Conservation (phyloP, 2,797 vertebrate genomes). For the Sebastes taczanowskii region DNA sequence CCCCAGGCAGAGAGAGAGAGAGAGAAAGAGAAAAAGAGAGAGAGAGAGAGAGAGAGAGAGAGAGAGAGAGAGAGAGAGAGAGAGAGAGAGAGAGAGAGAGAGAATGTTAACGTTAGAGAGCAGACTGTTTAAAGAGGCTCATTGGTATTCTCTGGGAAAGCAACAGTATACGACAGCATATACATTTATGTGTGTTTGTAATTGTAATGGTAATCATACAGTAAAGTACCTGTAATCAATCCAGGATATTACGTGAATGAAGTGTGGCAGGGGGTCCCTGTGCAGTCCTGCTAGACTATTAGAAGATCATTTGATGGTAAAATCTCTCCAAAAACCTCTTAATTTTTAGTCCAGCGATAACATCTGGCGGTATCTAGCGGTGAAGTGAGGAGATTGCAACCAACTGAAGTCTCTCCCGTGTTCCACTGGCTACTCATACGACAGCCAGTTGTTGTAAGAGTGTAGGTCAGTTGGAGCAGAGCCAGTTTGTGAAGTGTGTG, state of each 20-base stretch:
- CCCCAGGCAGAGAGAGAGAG: constrained; percentile 33
- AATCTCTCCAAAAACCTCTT: neutral
- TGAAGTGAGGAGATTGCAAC: too few relatives aligned
- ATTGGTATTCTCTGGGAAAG: constrained; percentile 48
- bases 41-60: constrained; percentile 5
- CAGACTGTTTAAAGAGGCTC: constrained; percentile 44
- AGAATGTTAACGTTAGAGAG: constrained; percentile 31
- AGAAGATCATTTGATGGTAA: neutral
- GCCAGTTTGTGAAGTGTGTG: too few relatives aligned
- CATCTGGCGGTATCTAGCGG: too few relatives aligned
- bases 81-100: constrained; percentile 14
- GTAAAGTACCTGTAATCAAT: neutral
- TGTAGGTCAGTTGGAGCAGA: too few relatives aligned
- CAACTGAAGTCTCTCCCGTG: too few relatives aligned
- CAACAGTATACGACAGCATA: neutral
- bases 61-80: constrained; percentile 8
- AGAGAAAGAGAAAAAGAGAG: constrained; percentile 1
- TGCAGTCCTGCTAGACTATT: neutral
- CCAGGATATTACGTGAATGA: neutral
- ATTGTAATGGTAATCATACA: neutral
- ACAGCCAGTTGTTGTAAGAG: too few relatives aligned
- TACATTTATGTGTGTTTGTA: neutral
- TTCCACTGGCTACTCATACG: too few relatives aligned
- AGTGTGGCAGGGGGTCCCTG: neutral
- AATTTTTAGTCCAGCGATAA: neutral